Evolutionary conservation across 1,140 invertebrate genomes (phyloP), one percentile per base, ranked within the genome.

Genomic region (Coenobita brevimanus): DNA sequence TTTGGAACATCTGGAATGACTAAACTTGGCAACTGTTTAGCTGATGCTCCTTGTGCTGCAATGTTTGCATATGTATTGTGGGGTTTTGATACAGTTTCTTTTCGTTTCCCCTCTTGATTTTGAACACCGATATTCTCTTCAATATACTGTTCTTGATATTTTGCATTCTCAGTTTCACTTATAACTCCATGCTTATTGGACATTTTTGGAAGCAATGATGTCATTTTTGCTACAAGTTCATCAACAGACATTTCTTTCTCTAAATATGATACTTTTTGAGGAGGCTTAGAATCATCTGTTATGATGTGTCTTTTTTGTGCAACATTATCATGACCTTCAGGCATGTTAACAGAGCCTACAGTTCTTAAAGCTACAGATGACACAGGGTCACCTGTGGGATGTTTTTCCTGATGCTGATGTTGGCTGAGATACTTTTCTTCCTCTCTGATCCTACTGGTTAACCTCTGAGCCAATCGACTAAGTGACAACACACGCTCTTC

Each of bases 191-290:
- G 71, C 38, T 13, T 50, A 10, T n/a, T 13, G 24, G 71, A 60
- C 30, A 30, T 50, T 54, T 80, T 80, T 41, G 78, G 75, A 10
- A 87, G 78, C 76, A 87, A 80, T 30, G 85, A 60, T 54, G 76
- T 87, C 85, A 87, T 87, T 71, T 78, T 80, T 30, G 76, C 85
- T 67, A 80, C 80, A 50, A 87, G 43, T 71, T 87, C 76, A 2
- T 87, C 85, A 30, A 87, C 76, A 38, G 85, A 87, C 10, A 87
- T 73, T 54, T 81, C 43, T 71, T 73, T 80, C 60, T 87, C 36
- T 13, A 76, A 81, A 54, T 80, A 60, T 33, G 76, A 57, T 10
- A 87, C n/a, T n/a, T n/a, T n/a, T n/a, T n/a, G n/a, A 73, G 62
- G 33, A 36, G 36, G 62, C 60, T 17, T 60, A 67, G 71, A 41